Conservation (phyloP, 2,797 vertebrate genomes). For the Poecilia picta region DNA sequence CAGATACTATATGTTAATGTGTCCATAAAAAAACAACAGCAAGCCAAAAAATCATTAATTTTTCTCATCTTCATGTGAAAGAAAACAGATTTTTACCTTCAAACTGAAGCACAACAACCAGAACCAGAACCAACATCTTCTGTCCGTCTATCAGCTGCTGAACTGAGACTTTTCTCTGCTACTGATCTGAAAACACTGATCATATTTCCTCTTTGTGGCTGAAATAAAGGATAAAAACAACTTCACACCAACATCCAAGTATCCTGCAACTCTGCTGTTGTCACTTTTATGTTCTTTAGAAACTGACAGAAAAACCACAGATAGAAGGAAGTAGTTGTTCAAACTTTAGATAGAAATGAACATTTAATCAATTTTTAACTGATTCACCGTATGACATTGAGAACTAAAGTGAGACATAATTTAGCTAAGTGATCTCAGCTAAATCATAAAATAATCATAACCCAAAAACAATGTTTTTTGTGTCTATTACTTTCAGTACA, state of each 20-base stretch:
- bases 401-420: not conserved
- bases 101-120: not conserved
- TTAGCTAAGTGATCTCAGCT: no score
- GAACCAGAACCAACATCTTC: slow-evolving; percentile 17
- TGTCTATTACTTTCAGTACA: not conserved
- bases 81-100: slow-evolving; percentile 5
- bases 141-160: not conserved
- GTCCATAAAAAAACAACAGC: no score
- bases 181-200: not conserved
- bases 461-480: not conserved
- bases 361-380: not conserved
- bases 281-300: not conserved
- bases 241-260: not conserved
- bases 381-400: not conserved
- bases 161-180: not conserved
- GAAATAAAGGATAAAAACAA: not conserved
- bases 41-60: no score
- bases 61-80: not conserved
- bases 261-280: not conserved
- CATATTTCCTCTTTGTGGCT: not conserved
- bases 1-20: not conserved
- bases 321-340: not conserved
- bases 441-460: no score
- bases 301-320: not conserved
- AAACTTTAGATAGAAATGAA: not conserved